Percentiles rank a stretch among this genome's conserved stretches.
phyloP scores from a whole-genome alignment of 2,888 invertebrate genomes.

The Strigamia maritima region DNA sequence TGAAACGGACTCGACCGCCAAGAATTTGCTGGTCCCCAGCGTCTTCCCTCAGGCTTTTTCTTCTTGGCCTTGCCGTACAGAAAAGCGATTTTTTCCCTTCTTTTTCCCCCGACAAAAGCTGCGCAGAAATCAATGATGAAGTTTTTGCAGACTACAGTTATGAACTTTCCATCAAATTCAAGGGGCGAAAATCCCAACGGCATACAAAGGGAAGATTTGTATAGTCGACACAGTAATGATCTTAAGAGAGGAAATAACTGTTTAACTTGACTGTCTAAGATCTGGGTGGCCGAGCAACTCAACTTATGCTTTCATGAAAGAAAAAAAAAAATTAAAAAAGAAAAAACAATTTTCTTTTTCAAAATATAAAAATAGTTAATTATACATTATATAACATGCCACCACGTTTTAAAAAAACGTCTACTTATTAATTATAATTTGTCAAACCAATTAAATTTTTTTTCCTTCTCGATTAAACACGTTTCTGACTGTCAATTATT shows the following conservation, averaged over 20 bases:
- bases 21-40: constrained; percentile 12
- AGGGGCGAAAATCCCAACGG: constrained; percentile 22
- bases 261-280: constrained; percentile 25
- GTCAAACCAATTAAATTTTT: background rate
- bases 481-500: background rate
- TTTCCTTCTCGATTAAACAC: background rate
- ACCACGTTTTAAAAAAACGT: background rate
- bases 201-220: constrained; percentile 15
- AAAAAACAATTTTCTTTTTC: background rate
- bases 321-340: background rate
- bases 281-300: constrained; percentile 21
- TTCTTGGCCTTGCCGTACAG: constrained; percentile 1
- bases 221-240: constrained; percentile 20
- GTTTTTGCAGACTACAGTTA: background rate
- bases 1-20: constrained; percentile 28
- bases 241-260: constrained; percentile 25
- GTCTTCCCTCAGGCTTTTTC: constrained; percentile 29
- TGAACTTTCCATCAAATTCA: constrained; percentile 25
- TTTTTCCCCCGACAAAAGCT: background rate
- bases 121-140: background rate
- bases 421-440: background rate
- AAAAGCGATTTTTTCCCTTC: background rate
- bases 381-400: background rate
- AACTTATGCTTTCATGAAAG: background rate
- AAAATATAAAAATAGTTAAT: background rate